Conservation (phyloP, 2,888 invertebrate genomes). For the Mythimna vitellina region DNA sequence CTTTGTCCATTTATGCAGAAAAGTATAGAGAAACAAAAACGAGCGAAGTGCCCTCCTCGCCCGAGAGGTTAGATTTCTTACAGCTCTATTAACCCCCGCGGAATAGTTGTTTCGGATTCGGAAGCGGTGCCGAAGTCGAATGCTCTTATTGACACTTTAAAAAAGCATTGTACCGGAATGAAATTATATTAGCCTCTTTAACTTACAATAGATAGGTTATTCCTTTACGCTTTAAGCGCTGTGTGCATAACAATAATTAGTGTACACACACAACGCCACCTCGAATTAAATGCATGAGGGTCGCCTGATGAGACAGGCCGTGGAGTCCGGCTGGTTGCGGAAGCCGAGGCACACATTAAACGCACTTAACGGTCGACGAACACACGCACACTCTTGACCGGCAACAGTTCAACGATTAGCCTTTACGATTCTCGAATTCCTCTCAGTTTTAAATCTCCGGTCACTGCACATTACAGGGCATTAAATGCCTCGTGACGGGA, state of each 20-base stretch:
- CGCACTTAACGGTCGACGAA: constrained; percentile 25
- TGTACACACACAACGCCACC: background rate
- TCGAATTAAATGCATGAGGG: constrained; percentile 1
- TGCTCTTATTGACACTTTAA: background rate
- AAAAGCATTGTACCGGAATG: background rate
- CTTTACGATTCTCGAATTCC: constrained; percentile 23
- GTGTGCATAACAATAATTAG: background rate
- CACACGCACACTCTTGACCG: constrained; percentile 9
- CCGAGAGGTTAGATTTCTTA: background rate
- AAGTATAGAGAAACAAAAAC: background rate
- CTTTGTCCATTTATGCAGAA: background rate
- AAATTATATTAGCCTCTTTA: background rate
- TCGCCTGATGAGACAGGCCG: constrained; percentile 1
- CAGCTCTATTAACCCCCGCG: background rate
- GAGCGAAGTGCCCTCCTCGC: background rate
- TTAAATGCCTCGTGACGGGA: background rate
- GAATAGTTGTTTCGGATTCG: background rate
- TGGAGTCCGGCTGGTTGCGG: constrained; percentile 17
- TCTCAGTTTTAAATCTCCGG: constrained; percentile 8
- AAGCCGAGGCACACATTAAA: constrained; percentile 19
- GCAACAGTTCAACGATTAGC: constrained; percentile 17
- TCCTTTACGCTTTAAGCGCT: background rate
- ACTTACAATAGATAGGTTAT: background rate
- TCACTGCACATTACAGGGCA: background rate
- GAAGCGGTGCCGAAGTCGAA: background rate